phyloP scores from a whole-genome alignment of 2,113 vertebrate genomes.

The Struthio camelus region DNA sequence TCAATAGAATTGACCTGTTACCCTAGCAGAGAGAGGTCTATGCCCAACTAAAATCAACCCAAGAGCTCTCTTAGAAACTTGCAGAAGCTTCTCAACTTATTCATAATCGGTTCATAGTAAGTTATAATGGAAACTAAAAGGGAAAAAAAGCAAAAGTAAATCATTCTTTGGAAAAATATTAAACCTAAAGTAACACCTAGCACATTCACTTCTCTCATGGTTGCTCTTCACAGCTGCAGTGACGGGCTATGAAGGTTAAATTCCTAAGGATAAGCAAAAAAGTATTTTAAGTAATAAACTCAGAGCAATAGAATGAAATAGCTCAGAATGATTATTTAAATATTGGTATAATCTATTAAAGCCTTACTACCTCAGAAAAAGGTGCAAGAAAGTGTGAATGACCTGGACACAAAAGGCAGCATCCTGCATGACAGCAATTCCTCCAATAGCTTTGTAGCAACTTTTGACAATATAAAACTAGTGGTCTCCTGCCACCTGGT shows the following conservation, averaged over 20 bases:
- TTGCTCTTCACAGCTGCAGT: background rate
- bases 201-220: background rate
- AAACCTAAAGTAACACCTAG: rapidly evolving
- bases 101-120: background rate
- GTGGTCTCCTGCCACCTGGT: background rate
- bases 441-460: background rate
- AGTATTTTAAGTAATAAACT: background rate
- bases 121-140: background rate
- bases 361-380: background rate
- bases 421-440: background rate
- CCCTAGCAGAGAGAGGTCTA: background rate
- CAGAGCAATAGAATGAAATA: background rate
- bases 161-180: background rate
- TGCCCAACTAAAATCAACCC: background rate
- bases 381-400: background rate
- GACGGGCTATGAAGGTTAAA: background rate
- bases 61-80: background rate
- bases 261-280: background rate
- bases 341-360: background rate
- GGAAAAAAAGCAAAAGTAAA: background rate
- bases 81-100: background rate
- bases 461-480: background rate
- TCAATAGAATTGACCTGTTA: background rate
- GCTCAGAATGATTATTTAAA: background rate
- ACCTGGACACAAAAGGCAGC: background rate